Conservation (phyloP, 2,888 invertebrate genomes). For the Ormia ochracea region DNA sequence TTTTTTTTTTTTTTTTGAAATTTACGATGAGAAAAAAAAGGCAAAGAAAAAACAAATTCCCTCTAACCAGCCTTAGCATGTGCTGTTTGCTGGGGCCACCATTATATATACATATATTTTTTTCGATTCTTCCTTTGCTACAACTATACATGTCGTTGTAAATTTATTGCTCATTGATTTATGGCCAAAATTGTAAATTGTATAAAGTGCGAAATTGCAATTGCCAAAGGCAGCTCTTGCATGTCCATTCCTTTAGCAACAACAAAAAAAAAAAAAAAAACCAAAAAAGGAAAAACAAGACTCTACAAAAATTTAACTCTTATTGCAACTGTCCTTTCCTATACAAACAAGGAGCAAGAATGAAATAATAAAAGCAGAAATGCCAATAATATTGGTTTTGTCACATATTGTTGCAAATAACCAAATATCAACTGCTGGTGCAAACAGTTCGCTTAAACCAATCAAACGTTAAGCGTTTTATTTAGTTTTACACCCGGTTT, state of each 20-base stretch:
- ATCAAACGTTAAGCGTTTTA: conserved; percentile 37
- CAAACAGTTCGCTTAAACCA: conserved; percentile 13
- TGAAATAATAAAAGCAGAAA: conserved; percentile 2
- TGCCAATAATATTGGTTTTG: conserved; percentile 42
- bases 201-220: conserved; percentile 68
- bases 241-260: conserved; percentile 10
- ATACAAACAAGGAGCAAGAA: neutral
- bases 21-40: too few relatives aligned
- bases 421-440: conserved; percentile 33
- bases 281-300: neutral
- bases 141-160: conserved; percentile 54
- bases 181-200: conserved; percentile 68
- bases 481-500: conserved; percentile 33
- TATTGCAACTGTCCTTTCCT: conserved; percentile 34
- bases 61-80: conserved; percentile 4
- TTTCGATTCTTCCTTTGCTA: conserved; percentile 7
- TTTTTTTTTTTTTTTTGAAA: too few relatives aligned
- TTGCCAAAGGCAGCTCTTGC: conserved; percentile 58
- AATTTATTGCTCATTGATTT: conserved; percentile 69
- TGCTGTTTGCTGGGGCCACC: conserved; percentile 43
- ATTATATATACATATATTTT: neutral
- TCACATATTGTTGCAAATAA: conserved; percentile 55
- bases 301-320: conserved; percentile 7
- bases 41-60: neutral
- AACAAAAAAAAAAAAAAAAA: neutral